Conservation (phyloP, 2,888 invertebrate species). For the Timema podura region DNA sequence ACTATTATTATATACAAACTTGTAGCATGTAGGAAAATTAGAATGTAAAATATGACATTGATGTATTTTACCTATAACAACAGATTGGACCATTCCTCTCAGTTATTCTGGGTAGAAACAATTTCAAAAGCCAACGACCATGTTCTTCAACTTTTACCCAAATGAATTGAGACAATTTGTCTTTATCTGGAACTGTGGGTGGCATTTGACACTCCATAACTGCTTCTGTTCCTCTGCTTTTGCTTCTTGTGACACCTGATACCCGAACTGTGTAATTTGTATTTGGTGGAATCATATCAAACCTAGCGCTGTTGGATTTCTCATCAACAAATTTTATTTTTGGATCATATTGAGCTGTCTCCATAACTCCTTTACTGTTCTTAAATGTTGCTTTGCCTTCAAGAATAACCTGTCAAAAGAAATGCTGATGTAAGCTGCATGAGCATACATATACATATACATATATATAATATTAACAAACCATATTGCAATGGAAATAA, state of each 20-base stretch:
- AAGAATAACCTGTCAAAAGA: conserved; percentile 44
- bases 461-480: no score
- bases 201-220: conserved; percentile 63
- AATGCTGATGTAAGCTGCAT: not conserved
- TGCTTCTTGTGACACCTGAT: conserved; percentile 71
- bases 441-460: no score
- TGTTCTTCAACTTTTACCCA: conserved; percentile 62
- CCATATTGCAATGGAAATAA: no score
- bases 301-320: conserved; percentile 49
- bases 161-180: conserved; percentile 46
- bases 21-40: no score
- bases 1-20: no score
- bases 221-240: conserved; percentile 66
- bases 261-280: conserved; percentile 73
- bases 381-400: conserved; percentile 54
- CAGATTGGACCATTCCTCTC: conserved; percentile 86
- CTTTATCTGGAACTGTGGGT: conserved; percentile 64
- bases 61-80: conserved; percentile 59
- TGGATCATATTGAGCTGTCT: conserved; percentile 56
- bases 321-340: conserved; percentile 54
- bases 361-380: conserved; percentile 49
- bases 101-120: conserved; percentile 70
- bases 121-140: conserved; percentile 68
- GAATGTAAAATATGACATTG: no score
- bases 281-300: conserved; percentile 72